Evolutionary conservation across 2,888 invertebrate species (phyloP).

Genomic region (Abrostola triplasia): DNA sequence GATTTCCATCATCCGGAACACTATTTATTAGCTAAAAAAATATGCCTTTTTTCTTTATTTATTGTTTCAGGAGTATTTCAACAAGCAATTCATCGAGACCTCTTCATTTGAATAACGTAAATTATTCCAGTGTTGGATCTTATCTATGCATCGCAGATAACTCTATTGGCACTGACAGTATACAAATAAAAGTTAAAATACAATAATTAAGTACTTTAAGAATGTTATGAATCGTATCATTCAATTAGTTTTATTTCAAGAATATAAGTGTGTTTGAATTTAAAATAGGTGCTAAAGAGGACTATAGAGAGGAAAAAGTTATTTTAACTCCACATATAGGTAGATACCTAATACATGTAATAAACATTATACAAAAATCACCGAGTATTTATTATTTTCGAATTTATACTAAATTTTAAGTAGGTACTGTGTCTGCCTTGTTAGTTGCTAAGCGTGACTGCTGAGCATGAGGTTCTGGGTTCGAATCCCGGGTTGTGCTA

Average conservation of each 20-base stretch:
- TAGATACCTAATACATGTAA: not conserved
- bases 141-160: conserved; percentile 76
- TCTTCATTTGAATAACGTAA: conserved; percentile 62
- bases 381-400: not conserved
- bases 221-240: not conserved
- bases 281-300: too few species aligned
- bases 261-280: too few species aligned
- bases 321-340: too few species aligned
- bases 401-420: not conserved
- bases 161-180: conserved; percentile 64
- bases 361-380: not conserved
- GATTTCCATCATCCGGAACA: too few species aligned
- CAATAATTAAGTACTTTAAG: conserved; percentile 32
- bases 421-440: too few species aligned
- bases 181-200: conserved; percentile 63
- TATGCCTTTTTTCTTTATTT: not conserved
- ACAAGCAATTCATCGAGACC: conserved; percentile 57
- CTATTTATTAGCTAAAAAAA: not conserved
- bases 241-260: not conserved
- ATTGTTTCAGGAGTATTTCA: not conserved
- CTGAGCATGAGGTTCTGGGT: too few species aligned
- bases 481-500: too few species aligned
- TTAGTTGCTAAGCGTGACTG: too few species aligned
- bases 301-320: too few species aligned
- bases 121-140: conserved; percentile 65